Conservation (phyloP, 2,888 invertebrate genomes). For the Drosophila cognata region DNA sequence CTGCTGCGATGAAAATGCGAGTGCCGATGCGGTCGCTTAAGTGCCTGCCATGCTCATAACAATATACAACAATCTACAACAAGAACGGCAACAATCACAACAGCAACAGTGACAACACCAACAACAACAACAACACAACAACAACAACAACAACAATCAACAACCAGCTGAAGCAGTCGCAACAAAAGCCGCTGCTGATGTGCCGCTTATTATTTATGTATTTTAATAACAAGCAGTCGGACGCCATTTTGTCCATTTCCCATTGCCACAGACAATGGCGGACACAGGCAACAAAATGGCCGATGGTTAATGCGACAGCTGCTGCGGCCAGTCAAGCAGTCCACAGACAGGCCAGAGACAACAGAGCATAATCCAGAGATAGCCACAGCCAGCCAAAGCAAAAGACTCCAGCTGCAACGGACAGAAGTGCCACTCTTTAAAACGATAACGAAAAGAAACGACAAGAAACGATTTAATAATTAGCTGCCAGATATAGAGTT, state of each 20-base stretch:
- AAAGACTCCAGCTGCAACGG: constrained; percentile 9
- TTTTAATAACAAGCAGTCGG: constrained; percentile 78
- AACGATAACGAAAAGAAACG: not conserved
- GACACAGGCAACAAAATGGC: constrained; percentile 75
- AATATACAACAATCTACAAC: constrained; percentile 55
- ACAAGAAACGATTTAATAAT: not conserved
- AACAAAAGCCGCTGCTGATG: constrained; percentile 82
- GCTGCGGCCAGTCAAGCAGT: constrained; percentile 53
- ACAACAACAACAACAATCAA: constrained; percentile 43
- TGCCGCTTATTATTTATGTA: constrained; percentile 82
- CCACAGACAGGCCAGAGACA: constrained; percentile 13
- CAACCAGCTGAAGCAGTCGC: constrained; percentile 45
- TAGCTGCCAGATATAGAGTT: not conserved
- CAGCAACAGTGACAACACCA: constrained; percentile 3
- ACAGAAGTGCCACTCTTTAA: not conserved
- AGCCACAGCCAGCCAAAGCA: constrained; percentile 39
- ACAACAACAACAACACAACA: constrained; percentile 27
- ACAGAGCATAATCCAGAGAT: constrained; percentile 38
- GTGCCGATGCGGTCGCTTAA: constrained; percentile 77
- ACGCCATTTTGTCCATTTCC: constrained; percentile 41
- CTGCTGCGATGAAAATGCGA: constrained; percentile 46
- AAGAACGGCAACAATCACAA: constrained; percentile 27
- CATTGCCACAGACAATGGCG: constrained; percentile 76
- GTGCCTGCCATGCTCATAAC: constrained; percentile 79
- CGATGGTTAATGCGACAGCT: constrained; percentile 81